Base-by-base conservation (phyloP, 2,888 invertebrate genomes). In the Colletes collaris region DNA sequence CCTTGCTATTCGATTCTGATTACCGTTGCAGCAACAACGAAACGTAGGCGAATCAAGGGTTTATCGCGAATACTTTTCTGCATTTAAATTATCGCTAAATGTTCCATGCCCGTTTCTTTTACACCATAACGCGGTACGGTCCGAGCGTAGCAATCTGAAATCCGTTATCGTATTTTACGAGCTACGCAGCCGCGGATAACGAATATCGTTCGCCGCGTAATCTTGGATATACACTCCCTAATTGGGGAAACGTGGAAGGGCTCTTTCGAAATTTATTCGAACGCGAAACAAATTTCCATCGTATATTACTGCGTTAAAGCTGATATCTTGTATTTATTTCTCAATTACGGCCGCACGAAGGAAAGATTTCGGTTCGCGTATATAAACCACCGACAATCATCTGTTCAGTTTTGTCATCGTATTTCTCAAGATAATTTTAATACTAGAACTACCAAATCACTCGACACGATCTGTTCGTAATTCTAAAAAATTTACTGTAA, bases 1-100 rank as follows among this genome's bases (percentile, higher is more conserved):
- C n/a, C 19, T 50, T 13, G 10, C 40, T 11, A 11, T 27, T 2
- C 16, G 37, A 50, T 65, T 50, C 2, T 50, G 35, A 52, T 50
- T 35, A 13, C 50, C 13, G n/a, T 8, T 2, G 2, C 44, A 49
- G 58, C 46, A 35, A n/a, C 7, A 49, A 49, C 40, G 8, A 13
- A 19, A 10, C 5, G 37, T 3, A 6, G 46, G 50, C 11, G 44
- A 63, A 71, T 63, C 27, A 16, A 55, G 7, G 52, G 35, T 52
- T 65, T 65, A 40, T 65, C 65, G 7, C 3, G 58, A 8, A 58
- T 44, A 50, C 44, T 46, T 72, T 72, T 52, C 52, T 52, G 50
- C 27, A 7, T 65, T 19, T 5, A 46, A 59, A 35, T 72, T 66
- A 59, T 44, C 35, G 16, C 13, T 37, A 35, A n/a, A 37, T 37